Conservation (phyloP, 2,888 invertebrate genomes). For the Linyphia triangularis region DNA sequence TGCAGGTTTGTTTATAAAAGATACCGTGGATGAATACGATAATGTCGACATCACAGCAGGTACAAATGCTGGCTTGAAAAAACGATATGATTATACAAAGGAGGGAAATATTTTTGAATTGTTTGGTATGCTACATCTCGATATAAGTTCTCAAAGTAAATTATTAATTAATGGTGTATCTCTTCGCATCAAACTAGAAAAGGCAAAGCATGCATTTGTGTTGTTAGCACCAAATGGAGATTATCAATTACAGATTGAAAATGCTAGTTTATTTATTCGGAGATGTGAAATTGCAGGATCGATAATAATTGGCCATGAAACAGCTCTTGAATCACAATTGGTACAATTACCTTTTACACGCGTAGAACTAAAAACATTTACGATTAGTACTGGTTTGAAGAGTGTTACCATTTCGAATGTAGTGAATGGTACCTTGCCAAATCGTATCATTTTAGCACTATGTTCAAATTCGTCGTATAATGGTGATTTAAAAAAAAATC, state of each 20-base stretch:
- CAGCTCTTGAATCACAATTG: background rate
- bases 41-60: background rate
- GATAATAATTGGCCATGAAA: background rate
- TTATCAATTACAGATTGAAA: background rate
- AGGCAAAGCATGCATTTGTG: background rate
- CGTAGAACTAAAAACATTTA: background rate
- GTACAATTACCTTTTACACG: background rate
- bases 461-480: background rate
- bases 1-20: background rate
- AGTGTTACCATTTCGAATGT: slow-evolving; percentile 10
- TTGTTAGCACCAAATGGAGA: background rate
- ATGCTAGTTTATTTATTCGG: background rate
- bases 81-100: no score
- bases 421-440: background rate
- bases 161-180: no score
- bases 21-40: background rate
- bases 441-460: background rate
- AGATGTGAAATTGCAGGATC: background rate
- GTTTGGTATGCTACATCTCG: no score
- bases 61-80: background rate
- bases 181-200: background rate
- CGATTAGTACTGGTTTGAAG: slow-evolving; percentile 2
- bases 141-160: no score
- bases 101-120: no score
- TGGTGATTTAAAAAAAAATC: slow-evolving; percentile 9